Percentiles rank a stretch among this genome's conserved stretches.
Conservation (phyloP, 2,797 vertebrate genomes). For the Okamejei kenojei region DNA sequence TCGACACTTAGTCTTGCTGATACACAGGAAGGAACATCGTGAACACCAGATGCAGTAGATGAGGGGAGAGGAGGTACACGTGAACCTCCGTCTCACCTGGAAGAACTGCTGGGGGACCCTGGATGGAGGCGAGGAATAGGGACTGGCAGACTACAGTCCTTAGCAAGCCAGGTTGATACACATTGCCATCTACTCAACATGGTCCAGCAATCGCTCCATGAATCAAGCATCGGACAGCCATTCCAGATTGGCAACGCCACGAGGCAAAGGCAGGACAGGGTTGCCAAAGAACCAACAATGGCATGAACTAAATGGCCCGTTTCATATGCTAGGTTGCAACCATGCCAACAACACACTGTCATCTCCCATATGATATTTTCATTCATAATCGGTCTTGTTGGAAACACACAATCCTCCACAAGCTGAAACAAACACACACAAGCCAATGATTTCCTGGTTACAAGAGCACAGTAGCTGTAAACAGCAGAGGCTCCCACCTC, state of each 20-base stretch:
- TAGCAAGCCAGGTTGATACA: background rate
- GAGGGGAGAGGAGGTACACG: too few species aligned
- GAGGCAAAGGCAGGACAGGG: background rate
- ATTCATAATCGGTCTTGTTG: background rate
- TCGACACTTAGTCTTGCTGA: too few species aligned
- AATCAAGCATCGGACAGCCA: background rate
- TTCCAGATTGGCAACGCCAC: background rate
- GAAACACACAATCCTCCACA: background rate
- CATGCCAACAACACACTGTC: background rate
- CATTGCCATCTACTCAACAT: too few species aligned
- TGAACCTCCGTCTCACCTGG: too few species aligned
- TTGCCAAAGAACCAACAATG: too few species aligned
- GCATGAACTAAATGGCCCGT: background rate
- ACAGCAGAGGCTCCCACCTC: background rate
- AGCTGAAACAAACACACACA: slow-evolving; percentile 5
- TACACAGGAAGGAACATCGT: too few species aligned
- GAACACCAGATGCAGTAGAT: too few species aligned
- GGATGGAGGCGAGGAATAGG: too few species aligned
- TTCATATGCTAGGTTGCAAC: too few species aligned
- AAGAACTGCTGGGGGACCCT: too few species aligned
- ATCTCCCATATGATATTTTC: background rate
- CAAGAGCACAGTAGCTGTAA: background rate
- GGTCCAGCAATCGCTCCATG: background rate
- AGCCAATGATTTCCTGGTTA: background rate
- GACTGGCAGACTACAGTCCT: background rate